phyloP scores from a whole-genome alignment of 2,113 vertebrate species.

The Morone chrysops region DNA sequence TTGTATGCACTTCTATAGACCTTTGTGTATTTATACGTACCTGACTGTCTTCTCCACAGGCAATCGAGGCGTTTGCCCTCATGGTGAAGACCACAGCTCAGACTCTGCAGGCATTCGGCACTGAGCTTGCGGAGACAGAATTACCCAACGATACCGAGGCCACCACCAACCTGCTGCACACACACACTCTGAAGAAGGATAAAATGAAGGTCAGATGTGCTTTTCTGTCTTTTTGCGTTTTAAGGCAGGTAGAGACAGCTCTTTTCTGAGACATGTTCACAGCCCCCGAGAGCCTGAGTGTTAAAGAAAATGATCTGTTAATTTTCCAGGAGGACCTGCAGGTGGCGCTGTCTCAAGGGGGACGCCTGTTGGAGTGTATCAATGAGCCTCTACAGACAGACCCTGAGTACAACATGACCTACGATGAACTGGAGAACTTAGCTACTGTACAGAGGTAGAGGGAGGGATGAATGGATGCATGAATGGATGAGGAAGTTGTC shows the following conservation, averaged over 20 bases:
- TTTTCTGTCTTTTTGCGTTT: neutral
- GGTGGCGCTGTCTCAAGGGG: slow-evolving; percentile 89
- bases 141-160: slow-evolving; percentile 92
- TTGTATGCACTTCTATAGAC: neutral
- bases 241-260: too few relatives aligned
- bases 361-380: slow-evolving; percentile 87
- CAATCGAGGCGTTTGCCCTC: slow-evolving; percentile 95
- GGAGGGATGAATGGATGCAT: slow-evolving; percentile 2
- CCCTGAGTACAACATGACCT: slow-evolving; percentile 88
- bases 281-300: neutral
- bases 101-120: slow-evolving; percentile 94
- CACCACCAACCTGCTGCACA: slow-evolving; percentile 87
- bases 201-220: slow-evolving; percentile 89
- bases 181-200: slow-evolving; percentile 89
- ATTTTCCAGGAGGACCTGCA: slow-evolving; percentile 88
- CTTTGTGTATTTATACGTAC: neutral
- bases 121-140: slow-evolving; percentile 95
- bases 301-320: neutral
- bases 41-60: slow-evolving; percentile 78
- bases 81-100: slow-evolving; percentile 98
- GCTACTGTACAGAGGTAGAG: slow-evolving; percentile 91
- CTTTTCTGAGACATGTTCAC: too few relatives aligned
- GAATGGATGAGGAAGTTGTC: neutral
- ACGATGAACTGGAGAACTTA: slow-evolving; percentile 93
- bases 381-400: slow-evolving; percentile 88